phyloP scores from a whole-genome alignment of 2,797 vertebrate species.

The Xiphophorus birchmanni region DNA sequence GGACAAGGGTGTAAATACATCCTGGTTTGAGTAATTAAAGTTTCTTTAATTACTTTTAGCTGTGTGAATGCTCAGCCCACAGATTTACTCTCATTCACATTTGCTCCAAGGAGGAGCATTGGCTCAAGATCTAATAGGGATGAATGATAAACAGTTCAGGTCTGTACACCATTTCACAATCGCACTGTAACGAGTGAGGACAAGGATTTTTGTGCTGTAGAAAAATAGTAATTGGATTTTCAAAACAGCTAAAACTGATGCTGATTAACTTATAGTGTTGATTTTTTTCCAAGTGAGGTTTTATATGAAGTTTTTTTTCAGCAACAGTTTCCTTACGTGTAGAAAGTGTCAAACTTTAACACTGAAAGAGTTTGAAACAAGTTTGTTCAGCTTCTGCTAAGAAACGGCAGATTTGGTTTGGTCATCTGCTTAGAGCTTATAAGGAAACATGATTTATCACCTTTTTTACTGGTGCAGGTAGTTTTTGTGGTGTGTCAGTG shows the following conservation, averaged over 20 bases:
- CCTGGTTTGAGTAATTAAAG: slow-evolving; percentile 29
- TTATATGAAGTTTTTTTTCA: neutral
- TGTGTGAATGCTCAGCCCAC: neutral
- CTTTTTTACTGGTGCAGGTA: neutral
- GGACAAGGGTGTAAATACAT: slow-evolving; percentile 15
- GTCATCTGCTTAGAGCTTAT: neutral
- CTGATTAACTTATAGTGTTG: neutral
- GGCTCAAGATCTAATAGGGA: neutral
- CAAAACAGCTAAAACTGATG: neutral
- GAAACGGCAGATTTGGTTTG: neutral
- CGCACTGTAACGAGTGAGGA: neutral
- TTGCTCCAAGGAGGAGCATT: neutral
- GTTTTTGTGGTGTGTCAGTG: neutral
- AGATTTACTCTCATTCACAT: neutral
- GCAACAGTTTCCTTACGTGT: neutral
- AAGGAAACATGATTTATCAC: neutral
- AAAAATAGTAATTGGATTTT: neutral
- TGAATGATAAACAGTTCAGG: neutral
- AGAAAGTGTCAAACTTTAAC: neutral
- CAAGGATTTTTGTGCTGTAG: neutral
- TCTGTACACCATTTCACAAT: neutral
- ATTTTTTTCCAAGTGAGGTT: neutral
- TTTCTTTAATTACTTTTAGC: neutral
- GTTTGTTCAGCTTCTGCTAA: neutral
- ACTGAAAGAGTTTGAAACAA: neutral